phyloP scores from a whole-genome alignment of 2,888 invertebrate species.

The Pheosia gnoma region DNA sequence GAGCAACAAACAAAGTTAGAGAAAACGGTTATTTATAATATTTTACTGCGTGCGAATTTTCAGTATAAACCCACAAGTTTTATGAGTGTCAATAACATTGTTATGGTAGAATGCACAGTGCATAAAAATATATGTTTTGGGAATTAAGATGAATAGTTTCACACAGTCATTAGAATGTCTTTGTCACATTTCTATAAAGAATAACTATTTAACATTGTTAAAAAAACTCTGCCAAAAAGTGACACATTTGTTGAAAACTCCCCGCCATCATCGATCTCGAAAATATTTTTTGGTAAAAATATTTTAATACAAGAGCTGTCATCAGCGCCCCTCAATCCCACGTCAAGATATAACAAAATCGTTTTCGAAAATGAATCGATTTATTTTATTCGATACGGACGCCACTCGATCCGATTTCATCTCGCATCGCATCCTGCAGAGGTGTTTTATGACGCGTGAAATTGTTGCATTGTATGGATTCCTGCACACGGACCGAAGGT shows the following conservation, averaged over 20 bases:
- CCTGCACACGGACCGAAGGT: conserved; percentile 59
- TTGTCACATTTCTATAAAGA: background rate
- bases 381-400: conserved; percentile 80
- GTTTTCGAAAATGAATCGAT: conserved; percentile 79
- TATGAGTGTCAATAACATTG: no score
- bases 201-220: background rate
- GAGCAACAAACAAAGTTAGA: no score
- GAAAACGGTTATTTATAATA: no score
- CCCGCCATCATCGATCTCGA: conserved; percentile 37
- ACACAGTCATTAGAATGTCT: background rate
- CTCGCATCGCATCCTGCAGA: conserved; percentile 62
- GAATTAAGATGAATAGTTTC: background rate
- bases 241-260: conserved; percentile 30
- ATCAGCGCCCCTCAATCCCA: conserved; percentile 62
- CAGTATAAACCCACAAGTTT: no score
- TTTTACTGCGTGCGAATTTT: no score
- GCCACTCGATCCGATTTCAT: conserved; percentile 69
- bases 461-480: conserved; percentile 73
- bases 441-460: conserved; percentile 82
- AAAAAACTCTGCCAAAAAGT: conserved; percentile 12
- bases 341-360: conserved; percentile 73
- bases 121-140: background rate
- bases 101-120: background rate
- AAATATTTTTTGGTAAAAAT: conserved; percentile 45
- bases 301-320: conserved; percentile 46